Percentiles rank a stretch among this genome's conserved stretches.
Evolutionary conservation across 2,113 vertebrate genomes (phyloP).

Genomic region (Trochalopteron elliotii): DNA sequence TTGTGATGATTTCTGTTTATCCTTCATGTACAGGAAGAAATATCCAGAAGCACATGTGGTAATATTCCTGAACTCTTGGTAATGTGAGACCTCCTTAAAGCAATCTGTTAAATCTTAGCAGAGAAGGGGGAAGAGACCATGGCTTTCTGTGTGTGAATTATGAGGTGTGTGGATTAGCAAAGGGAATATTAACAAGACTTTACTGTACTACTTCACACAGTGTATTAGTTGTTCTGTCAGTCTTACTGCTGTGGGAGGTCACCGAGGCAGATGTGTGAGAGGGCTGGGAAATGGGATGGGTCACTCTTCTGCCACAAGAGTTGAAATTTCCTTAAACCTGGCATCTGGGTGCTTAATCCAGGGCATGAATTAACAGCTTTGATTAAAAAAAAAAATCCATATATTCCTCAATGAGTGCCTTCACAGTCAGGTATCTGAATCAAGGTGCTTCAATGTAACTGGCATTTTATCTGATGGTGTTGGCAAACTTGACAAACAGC

Average conservation of each 20-base stretch:
- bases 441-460: background rate
- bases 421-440: background rate
- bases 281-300: background rate
- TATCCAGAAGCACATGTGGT: background rate
- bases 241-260: background rate
- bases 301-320: background rate
- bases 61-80: background rate
- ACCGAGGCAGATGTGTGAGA: background rate
- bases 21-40: background rate
- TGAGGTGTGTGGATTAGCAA: constrained; percentile 1
- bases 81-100: constrained; percentile 7
- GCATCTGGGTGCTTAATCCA: background rate
- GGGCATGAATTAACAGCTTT: background rate
- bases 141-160: constrained; percentile 25
- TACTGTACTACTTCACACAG: constrained; percentile 1
- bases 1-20: background rate
- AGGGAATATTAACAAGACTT: constrained; percentile 27
- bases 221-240: constrained; percentile 8
- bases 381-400: background rate
- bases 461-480: background rate
- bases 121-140: background rate
- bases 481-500: background rate
- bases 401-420: background rate
- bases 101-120: background rate
- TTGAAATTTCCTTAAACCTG: background rate